A percentile compares a stretch with the other conserved stretches of the same genome.
Evolutionary conservation across 2,888 invertebrate species (phyloP).

Genomic region (Lathronympha strigana): DNA sequence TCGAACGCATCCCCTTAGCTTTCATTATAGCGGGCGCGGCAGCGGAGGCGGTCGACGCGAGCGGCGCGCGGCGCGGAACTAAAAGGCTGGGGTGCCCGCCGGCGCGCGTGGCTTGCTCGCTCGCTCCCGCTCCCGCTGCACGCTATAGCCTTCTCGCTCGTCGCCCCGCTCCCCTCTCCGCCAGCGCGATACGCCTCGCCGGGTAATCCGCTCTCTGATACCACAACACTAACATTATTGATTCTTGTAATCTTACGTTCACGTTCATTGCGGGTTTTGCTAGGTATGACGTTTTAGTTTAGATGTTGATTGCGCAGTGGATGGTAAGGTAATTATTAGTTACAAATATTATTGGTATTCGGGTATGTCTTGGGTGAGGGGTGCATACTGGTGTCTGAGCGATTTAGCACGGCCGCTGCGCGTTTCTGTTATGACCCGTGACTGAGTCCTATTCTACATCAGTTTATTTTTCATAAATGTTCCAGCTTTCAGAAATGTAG

Average conservation of each 20-base stretch:
- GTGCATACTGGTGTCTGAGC: conserved; percentile 24
- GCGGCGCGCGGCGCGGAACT: conserved; percentile 66
- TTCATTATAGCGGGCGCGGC: conserved; percentile 66
- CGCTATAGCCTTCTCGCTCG: conserved; percentile 66
- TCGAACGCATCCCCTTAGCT: conserved; percentile 66
- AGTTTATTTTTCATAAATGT: too few species aligned
- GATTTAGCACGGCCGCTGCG: conserved; percentile 29
- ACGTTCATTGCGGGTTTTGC: conserved; percentile 2
- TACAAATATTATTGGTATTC: background rate
- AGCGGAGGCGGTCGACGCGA: conserved; percentile 63
- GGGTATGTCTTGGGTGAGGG: conserved; percentile 23
- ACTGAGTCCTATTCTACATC: too few species aligned
- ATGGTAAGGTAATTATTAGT: conserved; percentile 33
- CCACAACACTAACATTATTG: background rate
- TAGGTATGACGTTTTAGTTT: background rate
- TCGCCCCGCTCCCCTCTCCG: conserved; percentile 66
- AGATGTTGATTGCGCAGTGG: conserved; percentile 44
- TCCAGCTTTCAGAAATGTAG: too few species aligned
- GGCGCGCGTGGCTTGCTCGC: conserved; percentile 46
- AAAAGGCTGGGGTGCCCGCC: conserved; percentile 43
- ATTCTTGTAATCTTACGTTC: background rate
- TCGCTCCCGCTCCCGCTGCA: conserved; percentile 55
- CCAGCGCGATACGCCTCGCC: conserved; percentile 57
- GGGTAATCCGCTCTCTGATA: conserved; percentile 43
- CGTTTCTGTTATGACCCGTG: conserved; percentile 16